Conservation (phyloP, 2,888 invertebrate species). For the Conus canariensis region DNA sequence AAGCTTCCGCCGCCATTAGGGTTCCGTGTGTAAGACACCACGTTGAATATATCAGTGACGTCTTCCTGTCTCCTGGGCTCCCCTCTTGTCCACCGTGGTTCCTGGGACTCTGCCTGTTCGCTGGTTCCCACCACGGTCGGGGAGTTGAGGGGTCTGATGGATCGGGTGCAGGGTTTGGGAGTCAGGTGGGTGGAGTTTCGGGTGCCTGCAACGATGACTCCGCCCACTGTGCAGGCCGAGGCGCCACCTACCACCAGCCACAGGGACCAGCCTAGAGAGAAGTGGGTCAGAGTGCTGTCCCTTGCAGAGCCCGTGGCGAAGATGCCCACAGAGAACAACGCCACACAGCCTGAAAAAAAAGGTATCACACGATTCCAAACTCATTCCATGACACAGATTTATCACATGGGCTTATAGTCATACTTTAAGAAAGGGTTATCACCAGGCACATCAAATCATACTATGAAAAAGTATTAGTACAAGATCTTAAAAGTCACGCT, state of each 20-base stretch:
- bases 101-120: neutral
- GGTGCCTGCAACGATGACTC: slow-evolving; percentile 28
- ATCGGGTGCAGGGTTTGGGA: slow-evolving; percentile 31
- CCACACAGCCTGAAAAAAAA: slow-evolving; percentile 10
- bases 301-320: neutral
- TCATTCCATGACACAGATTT: no score
- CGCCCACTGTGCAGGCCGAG: slow-evolving; percentile 25
- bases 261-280: slow-evolving; percentile 32
- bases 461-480: no score
- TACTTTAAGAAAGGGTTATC: no score
- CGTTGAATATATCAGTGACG: slow-evolving; percentile 20
- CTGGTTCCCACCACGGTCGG: neutral
- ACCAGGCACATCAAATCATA: no score
- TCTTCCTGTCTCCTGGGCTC: neutral
- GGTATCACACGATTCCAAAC: neutral
- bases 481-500: no score
- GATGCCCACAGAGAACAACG: slow-evolving; percentile 30
- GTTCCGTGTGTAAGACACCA: neutral
- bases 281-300: slow-evolving; percentile 5
- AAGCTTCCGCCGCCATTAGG: neutral
- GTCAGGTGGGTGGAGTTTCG: slow-evolving; percentile 2
- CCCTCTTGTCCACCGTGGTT: no score
- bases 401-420: no score
- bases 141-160: neutral
- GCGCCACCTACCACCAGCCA: slow-evolving; percentile 41